Evolutionary conservation across 2,797 vertebrate species (phyloP).

Genomic region (Myotis vivesi): DNA sequence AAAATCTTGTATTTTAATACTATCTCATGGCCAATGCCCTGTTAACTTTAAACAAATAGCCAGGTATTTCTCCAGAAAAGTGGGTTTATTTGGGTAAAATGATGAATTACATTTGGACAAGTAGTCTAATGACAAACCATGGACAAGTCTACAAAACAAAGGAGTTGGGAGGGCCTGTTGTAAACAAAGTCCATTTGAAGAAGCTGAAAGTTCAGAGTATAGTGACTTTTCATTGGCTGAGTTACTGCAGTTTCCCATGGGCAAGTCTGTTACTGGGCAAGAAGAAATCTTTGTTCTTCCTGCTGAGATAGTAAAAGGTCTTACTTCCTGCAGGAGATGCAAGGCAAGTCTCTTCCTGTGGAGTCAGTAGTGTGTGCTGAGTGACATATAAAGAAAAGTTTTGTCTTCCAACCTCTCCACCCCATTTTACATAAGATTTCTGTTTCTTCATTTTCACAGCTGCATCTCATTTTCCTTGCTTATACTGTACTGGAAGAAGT

Average conservation of each 20-base stretch:
- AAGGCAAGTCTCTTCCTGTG: neutral
- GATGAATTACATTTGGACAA: neutral
- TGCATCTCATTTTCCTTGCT: neutral
- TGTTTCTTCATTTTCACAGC: neutral
- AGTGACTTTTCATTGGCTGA: neutral
- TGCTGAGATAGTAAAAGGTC: neutral
- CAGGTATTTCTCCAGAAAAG: neutral
- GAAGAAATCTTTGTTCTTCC: neutral
- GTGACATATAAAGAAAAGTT: neutral
- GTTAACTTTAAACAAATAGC: neutral
- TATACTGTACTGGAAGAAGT: neutral
- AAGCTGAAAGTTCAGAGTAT: neutral
- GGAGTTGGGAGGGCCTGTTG: neutral
- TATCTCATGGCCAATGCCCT: neutral
- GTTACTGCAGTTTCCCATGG: neutral
- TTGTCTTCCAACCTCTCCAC: neutral
- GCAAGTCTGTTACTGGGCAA: neutral
- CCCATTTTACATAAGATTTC: neutral
- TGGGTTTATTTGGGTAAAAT: neutral
- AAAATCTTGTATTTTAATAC: neutral
- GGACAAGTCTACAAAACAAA: neutral
- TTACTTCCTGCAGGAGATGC: neutral
- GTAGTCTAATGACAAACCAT: neutral
- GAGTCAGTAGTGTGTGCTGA: neutral
- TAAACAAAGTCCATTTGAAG: neutral